A percentile compares a stretch with the other conserved stretches of the same genome.
Evolutionary conservation across 2,113 vertebrate species (phyloP).

Genomic region (Lophura nycthemera): DNA sequence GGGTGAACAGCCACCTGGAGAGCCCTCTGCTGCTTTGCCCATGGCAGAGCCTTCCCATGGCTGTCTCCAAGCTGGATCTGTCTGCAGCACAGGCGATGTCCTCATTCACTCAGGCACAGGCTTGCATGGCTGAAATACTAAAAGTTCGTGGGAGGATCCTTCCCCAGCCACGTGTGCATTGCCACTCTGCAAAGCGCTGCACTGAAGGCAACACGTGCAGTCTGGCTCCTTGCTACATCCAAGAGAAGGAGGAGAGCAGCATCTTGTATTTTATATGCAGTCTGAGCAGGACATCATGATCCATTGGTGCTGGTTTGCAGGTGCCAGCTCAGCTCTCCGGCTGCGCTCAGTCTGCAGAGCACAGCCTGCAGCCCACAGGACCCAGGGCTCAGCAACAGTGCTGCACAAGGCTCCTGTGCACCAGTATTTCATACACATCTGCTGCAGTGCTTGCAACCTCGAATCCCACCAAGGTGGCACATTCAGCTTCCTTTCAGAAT

Average conservation of each 20-base stretch:
- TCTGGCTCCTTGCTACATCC: neutral
- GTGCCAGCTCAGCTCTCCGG: neutral
- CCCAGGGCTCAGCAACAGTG: rapidly evolving
- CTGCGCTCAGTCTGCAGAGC: neutral
- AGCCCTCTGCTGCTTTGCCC: neutral
- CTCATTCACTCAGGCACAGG: neutral
- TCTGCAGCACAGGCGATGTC: neutral
- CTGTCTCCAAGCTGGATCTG: neutral
- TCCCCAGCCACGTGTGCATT: neutral
- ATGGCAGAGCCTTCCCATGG: neutral
- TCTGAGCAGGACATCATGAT: rapidly evolving
- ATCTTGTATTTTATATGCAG: neutral
- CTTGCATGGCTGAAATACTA: rapidly evolving
- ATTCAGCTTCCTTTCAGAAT: neutral
- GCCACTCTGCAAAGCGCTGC: neutral
- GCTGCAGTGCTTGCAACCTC: neutral
- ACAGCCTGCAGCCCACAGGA: neutral
- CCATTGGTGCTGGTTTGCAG: neutral
- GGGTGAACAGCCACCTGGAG: neutral
- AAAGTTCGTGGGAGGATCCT: neutral
- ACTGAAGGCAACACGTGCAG: neutral
- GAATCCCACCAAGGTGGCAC: neutral
- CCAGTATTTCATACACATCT: rapidly evolving
- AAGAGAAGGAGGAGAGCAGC: neutral
- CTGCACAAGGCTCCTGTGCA: neutral